A percentile compares a stretch with the other conserved stretches of the same genome.
Conservation (phyloP, 2,113 vertebrate genomes). For the Emydocephalus ijimae region DNA sequence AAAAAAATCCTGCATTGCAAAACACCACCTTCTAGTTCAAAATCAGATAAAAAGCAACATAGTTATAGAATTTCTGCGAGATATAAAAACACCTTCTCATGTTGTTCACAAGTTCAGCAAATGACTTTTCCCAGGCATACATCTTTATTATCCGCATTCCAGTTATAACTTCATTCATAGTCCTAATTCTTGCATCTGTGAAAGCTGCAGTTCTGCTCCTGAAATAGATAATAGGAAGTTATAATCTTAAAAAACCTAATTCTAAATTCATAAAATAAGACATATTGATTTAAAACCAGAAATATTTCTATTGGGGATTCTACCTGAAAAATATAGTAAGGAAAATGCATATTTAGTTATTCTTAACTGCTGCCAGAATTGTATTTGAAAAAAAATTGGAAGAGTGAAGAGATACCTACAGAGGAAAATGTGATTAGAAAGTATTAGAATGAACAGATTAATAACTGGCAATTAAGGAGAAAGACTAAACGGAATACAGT, state of each 20-base stretch:
- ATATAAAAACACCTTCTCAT: constrained; percentile 82
- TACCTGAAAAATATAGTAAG: too few species aligned
- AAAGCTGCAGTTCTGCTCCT: constrained; percentile 86
- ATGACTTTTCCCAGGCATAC: constrained; percentile 96
- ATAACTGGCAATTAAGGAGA: too few species aligned
- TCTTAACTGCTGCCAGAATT: too few species aligned
- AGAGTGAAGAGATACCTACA: too few species aligned
- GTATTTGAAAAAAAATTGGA: too few species aligned
- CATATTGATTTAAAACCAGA: too few species aligned
- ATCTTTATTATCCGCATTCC: constrained; percentile 98
- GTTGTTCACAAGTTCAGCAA: constrained; percentile 78
- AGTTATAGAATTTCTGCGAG: constrained; percentile 9
- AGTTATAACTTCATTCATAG: constrained; percentile 95
- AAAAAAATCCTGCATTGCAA: background rate
- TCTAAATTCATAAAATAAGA: background rate
- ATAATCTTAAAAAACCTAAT: background rate
- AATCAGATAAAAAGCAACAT: background rate
- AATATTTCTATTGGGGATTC: too few species aligned
- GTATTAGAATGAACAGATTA: too few species aligned
- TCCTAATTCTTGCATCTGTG: constrained; percentile 87
- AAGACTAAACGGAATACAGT: too few species aligned
- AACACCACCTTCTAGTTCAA: background rate
- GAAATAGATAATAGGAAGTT: constrained; percentile 14
- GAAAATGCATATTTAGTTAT: too few species aligned
- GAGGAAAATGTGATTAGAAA: too few species aligned